Evolutionary conservation across 1,140 invertebrate genomes (phyloP), one percentile per base, ranked within the genome.

Genomic region (Tigriopus japonicus): DNA sequence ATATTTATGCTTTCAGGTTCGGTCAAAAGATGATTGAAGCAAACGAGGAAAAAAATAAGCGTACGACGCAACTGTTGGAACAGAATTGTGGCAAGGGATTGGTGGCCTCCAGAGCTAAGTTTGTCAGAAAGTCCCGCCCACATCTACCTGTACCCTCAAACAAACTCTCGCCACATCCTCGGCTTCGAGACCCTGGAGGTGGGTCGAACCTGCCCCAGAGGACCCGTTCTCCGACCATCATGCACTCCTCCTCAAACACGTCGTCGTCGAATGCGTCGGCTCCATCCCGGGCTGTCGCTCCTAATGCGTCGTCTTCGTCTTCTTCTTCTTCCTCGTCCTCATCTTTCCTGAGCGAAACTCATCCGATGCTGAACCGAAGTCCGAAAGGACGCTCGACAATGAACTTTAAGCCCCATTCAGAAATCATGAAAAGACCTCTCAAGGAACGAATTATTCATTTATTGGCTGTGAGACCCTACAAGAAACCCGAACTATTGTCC

Each of bases 401-500:
- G 17, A 19, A 19, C 28, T 14, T 41, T 12, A 58, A 35, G 28
- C 28, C 28, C 28, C 28, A 58, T 17, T 58, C 55, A 17, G 28
- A 15, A 15, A 58, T 35, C 28, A 23, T 41, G 40, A 23, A 23
- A 15, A 17, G 55, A 58, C 55, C 17, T 41, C 55, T 65, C 69
- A 88, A 86, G 71, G 89, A 93, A 74, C 80, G 89, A 69, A 79
- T 95, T 65, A 89, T 94, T 70, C 91, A 95, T 73, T 76, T 93
- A 68, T 76, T 95, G 71, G 90, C 89, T 65, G 72, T 94, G 68
- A 83, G 85, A 74, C 84, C 88, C 52, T 92, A 84, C 72, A 94
- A 93, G 74, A 93, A 90, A 74, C 85, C 85, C 14, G 90, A 94
- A 76, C 72, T 95, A 41, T 80, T 84, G 67, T 73, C 81, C 59